Evolutionary conservation across 2,888 invertebrate species (phyloP).

Genomic region (Agrochola macilenta): DNA sequence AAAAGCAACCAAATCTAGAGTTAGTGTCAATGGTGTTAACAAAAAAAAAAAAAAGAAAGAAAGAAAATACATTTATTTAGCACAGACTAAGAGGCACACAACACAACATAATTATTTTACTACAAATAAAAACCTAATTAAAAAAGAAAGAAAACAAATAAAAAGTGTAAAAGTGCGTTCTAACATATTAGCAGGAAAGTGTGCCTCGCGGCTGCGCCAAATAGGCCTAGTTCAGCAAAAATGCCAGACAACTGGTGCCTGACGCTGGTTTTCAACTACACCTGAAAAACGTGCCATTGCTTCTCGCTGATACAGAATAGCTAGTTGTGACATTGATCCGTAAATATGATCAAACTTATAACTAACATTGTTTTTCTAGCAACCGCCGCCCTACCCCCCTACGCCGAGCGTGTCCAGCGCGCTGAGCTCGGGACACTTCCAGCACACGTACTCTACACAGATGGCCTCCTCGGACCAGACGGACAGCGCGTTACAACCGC

Average conservation of each 20-base stretch:
- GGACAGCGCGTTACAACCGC: slow-evolving; percentile 76
- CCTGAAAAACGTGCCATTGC: background rate
- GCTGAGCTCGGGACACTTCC: slow-evolving; percentile 79
- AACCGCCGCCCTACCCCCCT: slow-evolving; percentile 86
- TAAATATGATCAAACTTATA: background rate
- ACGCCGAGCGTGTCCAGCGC: slow-evolving; percentile 85
- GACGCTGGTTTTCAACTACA: too few species aligned
- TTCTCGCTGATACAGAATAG: background rate
- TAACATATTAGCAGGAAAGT: too few species aligned
- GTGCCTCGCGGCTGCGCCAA: too few species aligned
- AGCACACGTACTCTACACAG: slow-evolving; percentile 80
- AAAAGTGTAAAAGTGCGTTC: too few species aligned
- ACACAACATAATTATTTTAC: too few species aligned
- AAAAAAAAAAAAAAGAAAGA: too few species aligned
- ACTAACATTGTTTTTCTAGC: slow-evolving; percentile 53
- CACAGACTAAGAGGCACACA: too few species aligned
- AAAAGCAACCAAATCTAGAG: background rate
- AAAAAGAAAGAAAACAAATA: too few species aligned
- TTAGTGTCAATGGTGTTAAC: background rate
- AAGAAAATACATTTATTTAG: too few species aligned
- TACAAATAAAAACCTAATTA: too few species aligned
- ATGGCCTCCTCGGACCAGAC: slow-evolving; percentile 77
- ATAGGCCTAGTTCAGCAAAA: too few species aligned
- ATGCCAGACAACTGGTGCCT: too few species aligned
- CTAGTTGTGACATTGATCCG: background rate